Evolutionary conservation across 2,888 invertebrate species (phyloP).

Genomic region (Lasioglossum oenotherae): DNA sequence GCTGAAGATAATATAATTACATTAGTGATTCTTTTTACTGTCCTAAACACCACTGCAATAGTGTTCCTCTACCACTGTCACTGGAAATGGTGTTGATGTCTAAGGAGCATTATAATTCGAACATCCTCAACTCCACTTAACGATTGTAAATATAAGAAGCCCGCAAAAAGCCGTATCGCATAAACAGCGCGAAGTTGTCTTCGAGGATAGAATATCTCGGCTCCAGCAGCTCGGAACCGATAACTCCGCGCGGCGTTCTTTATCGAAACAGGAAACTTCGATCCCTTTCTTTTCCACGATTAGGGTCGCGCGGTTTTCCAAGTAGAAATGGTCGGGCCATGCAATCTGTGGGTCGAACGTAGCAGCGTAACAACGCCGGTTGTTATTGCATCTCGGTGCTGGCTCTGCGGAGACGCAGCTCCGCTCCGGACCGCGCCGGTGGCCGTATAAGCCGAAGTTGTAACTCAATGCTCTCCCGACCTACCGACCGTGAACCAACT

Average conservation of each 20-base stretch:
- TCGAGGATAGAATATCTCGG: neutral
- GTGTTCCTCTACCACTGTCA: no score
- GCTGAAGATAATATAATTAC: no score
- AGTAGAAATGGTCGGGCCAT: slow-evolving; percentile 7
- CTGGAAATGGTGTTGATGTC: neutral
- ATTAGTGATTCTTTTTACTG: neutral
- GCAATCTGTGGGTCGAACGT: slow-evolving; percentile 71
- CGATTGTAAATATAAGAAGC: neutral
- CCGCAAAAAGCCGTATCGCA: neutral
- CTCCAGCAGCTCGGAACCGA: neutral
- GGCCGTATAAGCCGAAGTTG: slow-evolving; percentile 62
- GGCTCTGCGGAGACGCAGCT: slow-evolving; percentile 35
- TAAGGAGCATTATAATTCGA: neutral
- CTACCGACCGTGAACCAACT: slow-evolving; percentile 72
- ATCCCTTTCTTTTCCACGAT: slow-evolving; percentile 28
- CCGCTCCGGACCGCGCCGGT: slow-evolving; percentile 29
- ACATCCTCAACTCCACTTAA: neutral
- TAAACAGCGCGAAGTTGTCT: neutral
- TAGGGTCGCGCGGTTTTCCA: slow-evolving; percentile 46
- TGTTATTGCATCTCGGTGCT: slow-evolving; percentile 56
- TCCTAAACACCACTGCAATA: no score
- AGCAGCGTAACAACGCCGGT: slow-evolving; percentile 67
- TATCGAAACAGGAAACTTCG: slow-evolving; percentile 20
- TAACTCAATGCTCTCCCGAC: slow-evolving; percentile 73
- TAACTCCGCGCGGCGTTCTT: neutral